phyloP scores from a whole-genome alignment of 2,888 invertebrate species.

The Entomobrya proxima region DNA sequence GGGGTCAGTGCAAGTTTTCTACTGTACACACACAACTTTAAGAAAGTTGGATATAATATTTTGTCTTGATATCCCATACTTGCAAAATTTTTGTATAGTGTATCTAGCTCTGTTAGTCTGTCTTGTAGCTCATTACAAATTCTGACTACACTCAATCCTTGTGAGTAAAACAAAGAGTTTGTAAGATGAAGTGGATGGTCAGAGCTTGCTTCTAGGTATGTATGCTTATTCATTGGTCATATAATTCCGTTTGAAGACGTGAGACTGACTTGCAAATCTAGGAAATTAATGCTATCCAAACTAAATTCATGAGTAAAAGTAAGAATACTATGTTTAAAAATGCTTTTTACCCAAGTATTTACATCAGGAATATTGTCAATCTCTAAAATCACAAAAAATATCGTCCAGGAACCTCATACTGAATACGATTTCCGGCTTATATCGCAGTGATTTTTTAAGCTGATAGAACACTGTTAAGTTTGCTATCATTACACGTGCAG shows the following conservation, averaged over 20 bases:
- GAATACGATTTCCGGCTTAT: neutral
- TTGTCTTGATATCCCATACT: too few species aligned
- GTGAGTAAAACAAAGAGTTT: slow-evolving; percentile 15
- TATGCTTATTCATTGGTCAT: neutral
- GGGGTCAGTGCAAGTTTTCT: too few species aligned
- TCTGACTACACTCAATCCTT: neutral
- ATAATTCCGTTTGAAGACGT: neutral
- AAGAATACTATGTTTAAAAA: slow-evolving; percentile 2
- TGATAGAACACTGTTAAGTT: too few species aligned
- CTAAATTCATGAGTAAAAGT: neutral
- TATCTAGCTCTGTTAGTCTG: too few species aligned
- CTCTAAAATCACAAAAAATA: slow-evolving; percentile 27
- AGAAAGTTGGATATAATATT: too few species aligned
- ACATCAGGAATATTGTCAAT: neutral
- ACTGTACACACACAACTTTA: too few species aligned
- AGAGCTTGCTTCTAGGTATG: too few species aligned
- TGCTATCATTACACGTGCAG: slow-evolving; percentile 3
- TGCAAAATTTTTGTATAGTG: too few species aligned
- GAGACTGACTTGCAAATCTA: neutral
- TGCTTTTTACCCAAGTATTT: too few species aligned
- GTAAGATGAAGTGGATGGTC: slow-evolving; percentile 16
- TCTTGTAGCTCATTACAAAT: neutral
- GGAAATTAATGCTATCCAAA: neutral
- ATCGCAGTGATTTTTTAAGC: too few species aligned
- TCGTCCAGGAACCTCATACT: slow-evolving; percentile 32